These are phyloP conservation scores for Caenorhabditis virilis DNA, from an alignment of 2,888 invertebrate genomes.

Conservation along the genomic window DNA sequence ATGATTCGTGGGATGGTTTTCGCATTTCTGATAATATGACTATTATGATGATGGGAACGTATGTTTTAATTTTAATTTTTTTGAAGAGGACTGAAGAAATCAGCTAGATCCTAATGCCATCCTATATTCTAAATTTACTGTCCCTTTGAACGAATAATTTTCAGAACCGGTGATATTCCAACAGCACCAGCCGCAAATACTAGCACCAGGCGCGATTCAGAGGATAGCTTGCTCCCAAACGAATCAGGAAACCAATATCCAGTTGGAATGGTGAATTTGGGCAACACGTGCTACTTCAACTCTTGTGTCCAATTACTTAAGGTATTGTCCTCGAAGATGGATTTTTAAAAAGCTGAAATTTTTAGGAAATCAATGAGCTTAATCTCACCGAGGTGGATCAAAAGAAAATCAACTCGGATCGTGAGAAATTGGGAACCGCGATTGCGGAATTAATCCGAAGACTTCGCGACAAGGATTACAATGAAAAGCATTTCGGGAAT, in stretches of 20 bases:
- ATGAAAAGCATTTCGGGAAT: slow-evolving; percentile 13
- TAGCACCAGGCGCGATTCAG: slow-evolving; percentile 77
- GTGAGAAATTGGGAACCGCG: slow-evolving; percentile 8
- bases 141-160: no score
- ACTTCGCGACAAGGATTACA: slow-evolving; percentile 21
- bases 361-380: slow-evolving; percentile 30
- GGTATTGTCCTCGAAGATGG: no score
- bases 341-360: no score
- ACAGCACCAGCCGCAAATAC: slow-evolving; percentile 75
- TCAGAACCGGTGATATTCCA: slow-evolving; percentile 84
- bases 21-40: slow-evolving; percentile 55
- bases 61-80: background rate
- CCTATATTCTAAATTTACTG: no score
- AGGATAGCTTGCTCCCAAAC: no score
- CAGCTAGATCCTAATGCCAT: no score
- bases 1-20: slow-evolving; percentile 65
- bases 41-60: slow-evolving; percentile 84
- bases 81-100: no score
- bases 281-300: slow-evolving; percentile 70
- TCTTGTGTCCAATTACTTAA: slow-evolving; percentile 52
- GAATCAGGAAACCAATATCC: slow-evolving; percentile 86
- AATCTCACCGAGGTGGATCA: slow-evolving; percentile 9
- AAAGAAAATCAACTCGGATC: slow-evolving; percentile 10
- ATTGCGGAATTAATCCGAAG: slow-evolving; percentile 12
- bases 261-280: slow-evolving; percentile 89